phyloP scores from a whole-genome alignment of 2,888 invertebrate species.

The Leucoma salicis region DNA sequence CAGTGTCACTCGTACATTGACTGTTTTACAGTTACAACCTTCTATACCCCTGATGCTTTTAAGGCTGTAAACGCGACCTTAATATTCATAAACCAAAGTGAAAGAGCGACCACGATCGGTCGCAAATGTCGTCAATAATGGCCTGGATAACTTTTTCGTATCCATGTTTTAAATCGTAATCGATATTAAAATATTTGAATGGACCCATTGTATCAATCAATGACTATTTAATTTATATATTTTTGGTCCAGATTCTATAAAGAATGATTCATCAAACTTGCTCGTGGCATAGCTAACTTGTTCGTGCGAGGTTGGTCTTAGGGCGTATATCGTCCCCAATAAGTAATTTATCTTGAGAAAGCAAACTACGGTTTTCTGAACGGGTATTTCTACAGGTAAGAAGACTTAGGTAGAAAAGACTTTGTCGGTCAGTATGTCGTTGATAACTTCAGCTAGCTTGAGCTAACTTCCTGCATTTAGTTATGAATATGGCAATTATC shows the following conservation, averaged over 20 bases:
- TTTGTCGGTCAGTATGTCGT: constrained; percentile 65
- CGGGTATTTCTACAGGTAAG: constrained; percentile 49
- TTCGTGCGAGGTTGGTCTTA: constrained; percentile 7
- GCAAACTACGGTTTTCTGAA: constrained; percentile 45
- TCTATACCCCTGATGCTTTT: constrained; percentile 54
- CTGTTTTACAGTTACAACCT: constrained; percentile 73
- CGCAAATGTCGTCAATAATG: constrained; percentile 35
- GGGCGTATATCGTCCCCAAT: constrained; percentile 27
- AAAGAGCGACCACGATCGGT: constrained; percentile 46
- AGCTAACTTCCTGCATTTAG: constrained; percentile 37
- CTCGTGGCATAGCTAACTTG: constrained; percentile 11
- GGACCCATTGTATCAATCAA: too few species aligned
- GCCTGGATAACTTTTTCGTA: background rate
- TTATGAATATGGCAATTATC: constrained; percentile 44
- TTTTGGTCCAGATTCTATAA: constrained; percentile 21
- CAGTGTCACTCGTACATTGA: constrained; percentile 72
- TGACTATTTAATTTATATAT: background rate
- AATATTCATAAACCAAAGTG: constrained; percentile 68
- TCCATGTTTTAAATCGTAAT: background rate
- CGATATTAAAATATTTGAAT: background rate
- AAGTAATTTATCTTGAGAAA: constrained; percentile 60
- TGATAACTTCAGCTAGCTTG: constrained; percentile 34
- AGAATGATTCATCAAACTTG: constrained; percentile 27
- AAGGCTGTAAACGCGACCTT: constrained; percentile 58
- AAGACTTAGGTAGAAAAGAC: constrained; percentile 51